These are phyloP conservation scores for Sciaenops ocellatus DNA, from an alignment of 2,797 vertebrate genomes.

Conservation along the genomic window DNA sequence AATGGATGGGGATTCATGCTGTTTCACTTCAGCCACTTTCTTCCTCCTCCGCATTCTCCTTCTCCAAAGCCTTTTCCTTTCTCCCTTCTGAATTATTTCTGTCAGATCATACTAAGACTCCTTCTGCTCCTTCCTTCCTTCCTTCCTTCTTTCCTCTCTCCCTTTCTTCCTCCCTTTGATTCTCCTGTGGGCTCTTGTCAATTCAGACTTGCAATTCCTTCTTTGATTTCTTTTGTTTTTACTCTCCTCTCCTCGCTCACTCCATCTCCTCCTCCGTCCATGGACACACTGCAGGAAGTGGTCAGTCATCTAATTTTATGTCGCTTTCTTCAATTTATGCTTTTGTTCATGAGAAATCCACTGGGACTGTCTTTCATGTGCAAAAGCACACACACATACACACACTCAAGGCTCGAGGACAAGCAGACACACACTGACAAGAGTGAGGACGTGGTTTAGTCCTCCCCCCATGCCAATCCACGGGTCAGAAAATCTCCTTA, in stretches of 20 bases:
- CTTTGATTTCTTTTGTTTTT: constrained; percentile 61
- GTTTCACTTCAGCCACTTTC: constrained; percentile 75
- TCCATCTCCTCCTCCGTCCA: constrained; percentile 37
- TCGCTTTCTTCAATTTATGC: constrained; percentile 64
- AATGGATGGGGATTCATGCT: constrained; percentile 77
- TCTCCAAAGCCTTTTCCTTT: constrained; percentile 57
- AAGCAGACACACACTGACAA: constrained; percentile 36
- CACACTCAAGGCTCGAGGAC: constrained; percentile 51
- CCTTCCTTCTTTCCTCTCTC: neutral
- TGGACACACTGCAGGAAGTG: constrained; percentile 51
- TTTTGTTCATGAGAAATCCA: constrained; percentile 51
- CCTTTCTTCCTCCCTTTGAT: constrained; percentile 46
- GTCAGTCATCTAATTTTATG: constrained; percentile 61
- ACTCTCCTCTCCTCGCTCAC: constrained; percentile 38
- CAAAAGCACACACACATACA: constrained; percentile 45
- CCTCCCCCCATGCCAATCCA: constrained; percentile 41
- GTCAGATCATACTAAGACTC: constrained; percentile 66
- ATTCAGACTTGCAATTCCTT: constrained; percentile 55
- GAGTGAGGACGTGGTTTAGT: constrained; percentile 28
- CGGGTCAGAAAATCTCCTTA: constrained; percentile 55
- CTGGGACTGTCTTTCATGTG: constrained; percentile 46
- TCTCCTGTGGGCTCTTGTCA: constrained; percentile 66
- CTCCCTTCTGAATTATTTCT: constrained; percentile 66
- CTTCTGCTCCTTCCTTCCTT: constrained; percentile 35
- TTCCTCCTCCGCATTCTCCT: constrained; percentile 62